Base-by-base conservation (phyloP, 2,888 invertebrate species). In the Cotesia congregata region DNA sequence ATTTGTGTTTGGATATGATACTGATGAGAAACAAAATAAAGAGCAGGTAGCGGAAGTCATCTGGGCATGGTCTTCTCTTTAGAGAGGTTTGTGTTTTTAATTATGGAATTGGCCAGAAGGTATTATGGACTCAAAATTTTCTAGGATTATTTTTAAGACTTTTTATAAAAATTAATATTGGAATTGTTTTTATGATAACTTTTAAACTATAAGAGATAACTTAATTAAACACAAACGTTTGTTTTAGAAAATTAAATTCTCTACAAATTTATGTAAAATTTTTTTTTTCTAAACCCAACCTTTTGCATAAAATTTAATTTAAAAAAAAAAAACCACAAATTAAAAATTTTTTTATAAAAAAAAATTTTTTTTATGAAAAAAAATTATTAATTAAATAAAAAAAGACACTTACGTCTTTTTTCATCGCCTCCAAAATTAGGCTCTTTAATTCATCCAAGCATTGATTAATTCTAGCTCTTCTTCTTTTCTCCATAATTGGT, bases 401-500 rank as follows among this genome's bases (percentile, higher is more conserved):
- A 72, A 73, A 15, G n/a, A 69, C 86, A 94, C 96, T 95, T 92
- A 96, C 96, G 91, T 97, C 96, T 93, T 96, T 96, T 88, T 96
- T 96, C 90, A 94, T 93, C 6, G 95, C 94, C 87, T 96, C 96
- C 87, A 96, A 91, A 73, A 97, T 94, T 67, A 97, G 91, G 67
- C 95, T 94, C 90, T 97, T 97, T 67, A 97, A 91, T 88, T 97
- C 97, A 86, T 96, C 95, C 78, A 97, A 92, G 85, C 96, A 96
- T 86, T 96, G 94, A 90, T 97, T 97, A 87, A 97, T 97, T 86
- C 97, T 93, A 74, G 97, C 97, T 82, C 97, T 92, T 82, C 97
- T 91, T 83, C 95, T 92, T 90, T 97, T 97, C 90, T 97, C 97
- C 96, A 97, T 97, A 83, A 97, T 95, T 41, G 97, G 97, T 89